Evolutionary conservation across 2,797 vertebrate species (phyloP).

Genomic region (Manis crassicaudata): DNA sequence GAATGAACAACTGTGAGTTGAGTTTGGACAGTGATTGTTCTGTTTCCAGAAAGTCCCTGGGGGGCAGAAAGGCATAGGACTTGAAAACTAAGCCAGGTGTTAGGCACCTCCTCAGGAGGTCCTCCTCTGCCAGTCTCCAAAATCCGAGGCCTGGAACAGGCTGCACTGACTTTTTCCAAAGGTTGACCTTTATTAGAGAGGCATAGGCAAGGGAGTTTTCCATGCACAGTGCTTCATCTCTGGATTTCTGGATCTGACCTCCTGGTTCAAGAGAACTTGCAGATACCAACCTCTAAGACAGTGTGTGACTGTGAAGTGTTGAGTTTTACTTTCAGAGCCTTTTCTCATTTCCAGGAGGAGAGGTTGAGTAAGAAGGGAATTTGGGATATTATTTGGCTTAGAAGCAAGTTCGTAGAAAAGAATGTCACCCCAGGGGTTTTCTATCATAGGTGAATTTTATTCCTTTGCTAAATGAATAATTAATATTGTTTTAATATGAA

Average conservation of each 20-base stretch:
- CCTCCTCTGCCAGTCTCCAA: neutral
- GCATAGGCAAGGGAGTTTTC: neutral
- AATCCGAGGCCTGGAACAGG: neutral
- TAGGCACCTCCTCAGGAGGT: neutral
- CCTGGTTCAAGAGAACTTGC: neutral
- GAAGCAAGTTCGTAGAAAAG: neutral
- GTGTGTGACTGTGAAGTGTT: neutral
- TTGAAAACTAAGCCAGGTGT: conserved; percentile 44
- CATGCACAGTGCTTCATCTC: neutral
- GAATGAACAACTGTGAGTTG: conserved; percentile 45
- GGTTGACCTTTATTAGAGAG: conserved; percentile 7
- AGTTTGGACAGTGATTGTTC: conserved; percentile 59
- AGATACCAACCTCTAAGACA: neutral
- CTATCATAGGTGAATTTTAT: conserved; percentile 46
- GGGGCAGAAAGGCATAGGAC: neutral
- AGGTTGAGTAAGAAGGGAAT: neutral
- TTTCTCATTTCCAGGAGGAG: conserved; percentile 32
- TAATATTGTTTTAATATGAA: conserved; percentile 59
- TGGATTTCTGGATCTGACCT: neutral
- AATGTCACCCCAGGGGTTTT: conserved; percentile 18
- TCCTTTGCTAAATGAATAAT: conserved; percentile 62
- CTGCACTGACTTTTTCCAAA: neutral
- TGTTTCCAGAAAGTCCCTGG: conserved; percentile 56
- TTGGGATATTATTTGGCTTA: conserved; percentile 11
- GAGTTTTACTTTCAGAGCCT: neutral